Conservation (phyloP, 2,888 invertebrate species). For the Tetrapedia diversipes region DNA sequence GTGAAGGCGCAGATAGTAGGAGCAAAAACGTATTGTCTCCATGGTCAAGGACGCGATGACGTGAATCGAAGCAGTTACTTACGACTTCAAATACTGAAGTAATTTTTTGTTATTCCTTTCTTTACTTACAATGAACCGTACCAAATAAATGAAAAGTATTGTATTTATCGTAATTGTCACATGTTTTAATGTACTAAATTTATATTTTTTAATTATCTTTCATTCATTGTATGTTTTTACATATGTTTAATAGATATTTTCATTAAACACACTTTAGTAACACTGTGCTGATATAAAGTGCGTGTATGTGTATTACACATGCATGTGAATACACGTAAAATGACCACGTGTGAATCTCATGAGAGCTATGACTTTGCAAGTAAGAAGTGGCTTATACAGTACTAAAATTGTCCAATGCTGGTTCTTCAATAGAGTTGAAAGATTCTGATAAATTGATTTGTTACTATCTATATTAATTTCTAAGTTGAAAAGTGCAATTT, state of each 20-base stretch:
- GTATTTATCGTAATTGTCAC: neutral
- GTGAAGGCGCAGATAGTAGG: neutral
- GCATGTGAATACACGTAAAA: neutral
- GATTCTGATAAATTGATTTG: constrained; percentile 1
- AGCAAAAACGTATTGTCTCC: neutral
- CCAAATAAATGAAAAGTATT: neutral
- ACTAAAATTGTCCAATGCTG: neutral
- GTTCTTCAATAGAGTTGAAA: neutral
- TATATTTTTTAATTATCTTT: neutral
- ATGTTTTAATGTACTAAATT: neutral
- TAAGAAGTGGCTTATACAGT: constrained; percentile 5
- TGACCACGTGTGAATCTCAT: constrained; percentile 3
- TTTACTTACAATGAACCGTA: neutral
- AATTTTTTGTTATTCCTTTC: neutral
- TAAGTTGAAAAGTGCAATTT: neutral
- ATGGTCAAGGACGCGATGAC: constrained; percentile 35
- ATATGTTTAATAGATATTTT: neutral
- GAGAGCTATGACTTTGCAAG: constrained; percentile 35
- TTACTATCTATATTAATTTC: neutral
- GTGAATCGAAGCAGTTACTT: neutral
- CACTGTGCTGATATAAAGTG: neutral
- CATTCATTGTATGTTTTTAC: neutral
- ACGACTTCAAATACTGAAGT: neutral
- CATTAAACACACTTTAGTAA: neutral
- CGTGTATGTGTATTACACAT: neutral